Conservation (phyloP, 1,140 invertebrate species). For the Cotesia chilonis region DNA sequence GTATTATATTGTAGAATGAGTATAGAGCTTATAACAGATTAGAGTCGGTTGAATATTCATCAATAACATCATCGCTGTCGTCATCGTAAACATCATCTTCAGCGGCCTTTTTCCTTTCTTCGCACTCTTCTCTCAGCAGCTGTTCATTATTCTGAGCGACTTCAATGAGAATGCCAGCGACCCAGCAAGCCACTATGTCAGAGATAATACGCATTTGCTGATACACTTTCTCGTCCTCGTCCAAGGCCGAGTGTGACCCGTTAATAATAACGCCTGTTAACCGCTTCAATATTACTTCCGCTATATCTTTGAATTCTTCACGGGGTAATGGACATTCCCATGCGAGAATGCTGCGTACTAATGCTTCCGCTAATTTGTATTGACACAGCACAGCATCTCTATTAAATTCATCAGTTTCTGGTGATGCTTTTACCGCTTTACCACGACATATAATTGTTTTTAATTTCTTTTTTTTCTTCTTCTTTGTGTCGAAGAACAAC, state of each 20-base stretch:
- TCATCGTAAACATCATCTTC: conserved; percentile 36
- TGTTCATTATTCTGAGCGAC: conserved; percentile 46
- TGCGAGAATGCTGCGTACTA: conserved; percentile 55
- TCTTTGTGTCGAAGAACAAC: conserved; percentile 37
- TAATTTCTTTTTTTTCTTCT: conserved; percentile 34
- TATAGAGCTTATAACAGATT: background rate
- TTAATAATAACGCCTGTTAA: conserved; percentile 44
- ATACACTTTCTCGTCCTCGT: conserved; percentile 50
- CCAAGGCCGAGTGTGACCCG: conserved; percentile 39
- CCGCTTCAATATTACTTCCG: conserved; percentile 51
- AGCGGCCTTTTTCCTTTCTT: conserved; percentile 31
- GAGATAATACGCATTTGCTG: conserved; percentile 58
- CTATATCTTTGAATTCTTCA: conserved; percentile 55
- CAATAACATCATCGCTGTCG: conserved; percentile 36
- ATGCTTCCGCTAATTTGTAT: conserved; percentile 54
- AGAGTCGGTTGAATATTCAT: conserved; percentile 18
- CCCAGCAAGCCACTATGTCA: conserved; percentile 56
- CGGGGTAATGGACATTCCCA: conserved; percentile 47
- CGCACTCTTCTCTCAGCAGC: conserved; percentile 42
- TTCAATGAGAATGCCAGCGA: conserved; percentile 52
- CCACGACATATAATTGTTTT: conserved; percentile 23
- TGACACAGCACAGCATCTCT: conserved; percentile 51
- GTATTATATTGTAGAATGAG: background rate
- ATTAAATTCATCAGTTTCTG: conserved; percentile 23
- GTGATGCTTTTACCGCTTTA: background rate